A percentile compares a stretch with the other conserved stretches of the same genome.
Conservation (phyloP, 2,113 vertebrate genomes). For the Datnioides undecimradiatus region DNA sequence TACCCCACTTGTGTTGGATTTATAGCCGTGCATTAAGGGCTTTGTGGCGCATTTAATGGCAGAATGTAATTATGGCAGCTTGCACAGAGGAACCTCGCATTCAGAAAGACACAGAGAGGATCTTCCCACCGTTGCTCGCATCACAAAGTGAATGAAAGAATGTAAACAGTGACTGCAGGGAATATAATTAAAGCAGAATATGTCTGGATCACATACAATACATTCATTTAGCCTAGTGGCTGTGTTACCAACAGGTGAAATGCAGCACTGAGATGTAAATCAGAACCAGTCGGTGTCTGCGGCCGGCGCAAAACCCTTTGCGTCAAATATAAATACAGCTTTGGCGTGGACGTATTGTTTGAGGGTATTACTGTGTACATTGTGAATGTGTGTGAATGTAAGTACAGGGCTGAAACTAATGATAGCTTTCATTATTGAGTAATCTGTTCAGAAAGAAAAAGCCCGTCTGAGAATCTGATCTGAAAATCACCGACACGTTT, state of each 20-base stretch:
- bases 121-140: background rate
- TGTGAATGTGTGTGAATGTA: conserved; percentile 21
- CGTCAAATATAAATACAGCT: conserved; percentile 2
- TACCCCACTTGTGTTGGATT: background rate
- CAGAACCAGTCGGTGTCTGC: background rate
- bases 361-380: background rate
- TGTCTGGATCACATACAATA: background rate
- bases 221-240: background rate
- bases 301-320: conserved; percentile 9
- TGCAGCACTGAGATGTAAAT: no score
- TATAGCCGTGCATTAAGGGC: background rate
- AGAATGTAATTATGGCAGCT: background rate
- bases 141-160: background rate
- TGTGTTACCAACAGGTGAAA: no score
- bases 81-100: no score
- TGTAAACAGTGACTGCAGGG: background rate
- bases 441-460: conserved; percentile 26
- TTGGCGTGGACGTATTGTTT: background rate
- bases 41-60: background rate
- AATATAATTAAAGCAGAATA: background rate
- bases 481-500: conserved; percentile 28
- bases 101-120: background rate
- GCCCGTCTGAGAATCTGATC: conserved; percentile 8
- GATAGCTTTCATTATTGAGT: conserved; percentile 13
- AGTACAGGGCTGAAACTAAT: conserved; percentile 17